Conservation (phyloP, 2,797 vertebrate genomes). For the Alca torda region DNA sequence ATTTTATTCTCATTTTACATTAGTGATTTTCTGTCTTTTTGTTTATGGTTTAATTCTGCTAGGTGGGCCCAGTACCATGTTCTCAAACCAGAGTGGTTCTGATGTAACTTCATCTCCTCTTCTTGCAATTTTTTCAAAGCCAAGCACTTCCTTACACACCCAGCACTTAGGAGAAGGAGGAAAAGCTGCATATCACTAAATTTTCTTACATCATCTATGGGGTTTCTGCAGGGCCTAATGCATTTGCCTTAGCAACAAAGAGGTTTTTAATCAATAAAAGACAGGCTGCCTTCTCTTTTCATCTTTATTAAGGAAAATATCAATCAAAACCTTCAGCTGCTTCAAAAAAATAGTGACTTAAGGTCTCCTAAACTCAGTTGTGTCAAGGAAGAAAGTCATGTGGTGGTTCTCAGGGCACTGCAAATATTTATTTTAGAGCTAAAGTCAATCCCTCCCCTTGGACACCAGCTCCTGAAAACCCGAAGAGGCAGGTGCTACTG, state of each 20-base stretch:
- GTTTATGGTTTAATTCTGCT: background rate
- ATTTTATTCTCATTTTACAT: background rate
- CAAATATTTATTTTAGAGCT: background rate
- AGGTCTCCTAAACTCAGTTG: background rate
- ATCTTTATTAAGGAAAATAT: slow-evolving; percentile 24
- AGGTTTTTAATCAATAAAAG: background rate
- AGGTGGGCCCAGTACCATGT: background rate
- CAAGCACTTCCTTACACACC: background rate
- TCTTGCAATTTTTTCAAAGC: background rate
- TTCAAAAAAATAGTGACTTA: background rate
- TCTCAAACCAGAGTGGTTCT: background rate
- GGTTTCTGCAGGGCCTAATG: background rate
- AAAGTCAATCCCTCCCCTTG: background rate
- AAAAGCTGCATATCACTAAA: background rate
- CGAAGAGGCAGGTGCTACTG: background rate
- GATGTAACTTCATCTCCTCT: background rate
- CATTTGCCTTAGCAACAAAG: background rate
- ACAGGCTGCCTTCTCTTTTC: background rate
- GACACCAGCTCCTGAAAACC: background rate
- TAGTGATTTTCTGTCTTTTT: background rate
- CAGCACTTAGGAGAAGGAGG: background rate
- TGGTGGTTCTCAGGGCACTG: background rate
- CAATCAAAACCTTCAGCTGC: background rate
- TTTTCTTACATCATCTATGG: background rate
- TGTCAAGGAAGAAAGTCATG: background rate